A percentile compares a stretch with the other conserved stretches of the same genome.
Evolutionary conservation across 2,797 vertebrate species (phyloP).

Genomic region (Rhinogobio ventralis): DNA sequence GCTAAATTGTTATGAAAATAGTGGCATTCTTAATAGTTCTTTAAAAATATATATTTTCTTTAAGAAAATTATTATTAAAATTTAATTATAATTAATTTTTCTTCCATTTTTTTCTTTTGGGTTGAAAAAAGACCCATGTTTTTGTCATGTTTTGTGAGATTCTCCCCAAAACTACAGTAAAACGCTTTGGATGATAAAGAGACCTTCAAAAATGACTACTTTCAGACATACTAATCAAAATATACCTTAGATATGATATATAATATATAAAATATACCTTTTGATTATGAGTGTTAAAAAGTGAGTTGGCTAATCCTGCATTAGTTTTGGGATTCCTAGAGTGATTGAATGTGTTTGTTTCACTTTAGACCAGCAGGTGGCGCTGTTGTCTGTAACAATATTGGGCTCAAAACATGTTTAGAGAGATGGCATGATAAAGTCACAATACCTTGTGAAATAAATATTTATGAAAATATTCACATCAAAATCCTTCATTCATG

Average conservation of each 20-base stretch:
- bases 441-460: background rate
- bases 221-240: no score
- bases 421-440: background rate
- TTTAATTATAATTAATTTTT: no score
- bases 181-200: background rate
- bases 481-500: background rate
- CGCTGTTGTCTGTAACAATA: constrained; percentile 40
- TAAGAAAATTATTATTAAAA: background rate
- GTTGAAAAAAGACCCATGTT: background rate
- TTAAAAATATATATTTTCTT: no score
- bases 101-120: background rate
- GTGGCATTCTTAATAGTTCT: background rate
- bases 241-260: no score
- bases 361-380: constrained; percentile 43
- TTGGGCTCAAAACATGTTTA: no score
- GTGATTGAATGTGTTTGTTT: background rate
- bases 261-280: no score
- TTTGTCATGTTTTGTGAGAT: background rate
- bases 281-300: background rate
- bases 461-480: background rate
- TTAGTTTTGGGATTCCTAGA: background rate
- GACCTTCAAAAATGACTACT: background rate
- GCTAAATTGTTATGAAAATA: background rate
- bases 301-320: constrained; percentile 11
- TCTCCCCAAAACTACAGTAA: background rate